Evolutionary conservation across 2,888 invertebrate species (phyloP), one percentile per base, ranked within the genome.

Genomic region (Tachina fera): DNA sequence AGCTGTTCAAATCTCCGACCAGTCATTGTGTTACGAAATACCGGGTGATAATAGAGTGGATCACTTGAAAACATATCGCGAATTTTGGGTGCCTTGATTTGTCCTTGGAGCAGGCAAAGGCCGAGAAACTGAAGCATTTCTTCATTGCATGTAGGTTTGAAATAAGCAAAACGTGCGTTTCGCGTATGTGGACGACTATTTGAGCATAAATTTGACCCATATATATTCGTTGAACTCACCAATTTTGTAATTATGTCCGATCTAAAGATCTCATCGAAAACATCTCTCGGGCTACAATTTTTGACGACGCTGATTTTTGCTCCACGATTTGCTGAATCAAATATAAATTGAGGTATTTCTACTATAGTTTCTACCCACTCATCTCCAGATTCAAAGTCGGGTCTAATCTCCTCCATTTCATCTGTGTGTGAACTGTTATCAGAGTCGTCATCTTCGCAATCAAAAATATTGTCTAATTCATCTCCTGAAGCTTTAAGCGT

Each of bases 21-120:
- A 51, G 58, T 65, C 74, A 67, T 74, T 65, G 72, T 72, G 19
- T 58, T 58, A 60, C 63, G 53, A 45, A 79, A 63, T 74, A 70
- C 45, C 8, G 60, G 78, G 39, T 68, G 43, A 58, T 61, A 77
- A 58, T 56, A 58, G 19, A 78, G 68, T 68, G 63, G 71, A 63
- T 53, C 61, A 75, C 60, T 72, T 61, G 72, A 45, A 72, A 72
- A 61, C 41, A 72, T 72, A 60, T 60, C 11, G 4, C 61, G 53
- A 75, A 63, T 63, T n/a, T 63, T 63, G 16, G 51, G 49, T 68
- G 67, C 39, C 11, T 77, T 67, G 39, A 67, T 49, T 60, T 68
- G 58, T 58, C 31, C 58, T 77, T 65, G 56, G n/a, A 77, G 68
- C 56, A 77, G 4, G 16, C 67, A 77, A 45, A 53, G 61, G 5